A percentile compares a stretch with the other conserved stretches of the same genome.
phyloP scores from a whole-genome alignment of 2,113 vertebrate species.

The Eretmochelys imbricata region DNA sequence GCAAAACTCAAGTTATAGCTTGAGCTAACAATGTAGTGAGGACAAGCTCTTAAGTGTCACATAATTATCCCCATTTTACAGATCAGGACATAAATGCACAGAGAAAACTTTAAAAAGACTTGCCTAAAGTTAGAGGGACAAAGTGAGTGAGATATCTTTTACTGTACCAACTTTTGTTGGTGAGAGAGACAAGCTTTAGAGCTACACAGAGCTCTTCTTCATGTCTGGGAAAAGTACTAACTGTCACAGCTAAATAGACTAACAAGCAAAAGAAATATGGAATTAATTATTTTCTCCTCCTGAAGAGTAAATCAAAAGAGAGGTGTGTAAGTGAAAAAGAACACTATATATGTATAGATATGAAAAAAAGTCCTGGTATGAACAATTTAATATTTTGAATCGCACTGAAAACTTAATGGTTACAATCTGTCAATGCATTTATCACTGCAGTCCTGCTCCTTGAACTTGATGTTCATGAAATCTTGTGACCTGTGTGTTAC shows the following conservation, averaged over 20 bases:
- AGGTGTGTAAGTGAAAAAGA: neutral
- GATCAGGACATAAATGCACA: neutral
- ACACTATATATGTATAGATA: neutral
- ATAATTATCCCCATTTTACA: neutral
- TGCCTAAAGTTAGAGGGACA: neutral
- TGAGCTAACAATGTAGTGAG: neutral
- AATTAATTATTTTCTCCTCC: conserved; percentile 8
- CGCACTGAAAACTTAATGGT: neutral
- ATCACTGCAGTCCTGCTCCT: neutral
- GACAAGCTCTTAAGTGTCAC: neutral
- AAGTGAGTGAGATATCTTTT: neutral
- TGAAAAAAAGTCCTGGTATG: neutral
- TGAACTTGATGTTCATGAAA: neutral
- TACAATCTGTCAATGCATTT: neutral
- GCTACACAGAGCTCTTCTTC: neutral
- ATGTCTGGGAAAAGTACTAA: neutral
- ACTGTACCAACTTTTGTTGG: neutral
- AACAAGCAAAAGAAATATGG: neutral
- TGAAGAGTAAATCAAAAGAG: neutral
- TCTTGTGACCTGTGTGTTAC: neutral
- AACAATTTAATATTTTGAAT: neutral
- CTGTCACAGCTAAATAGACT: neutral
- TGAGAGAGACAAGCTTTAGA: neutral
- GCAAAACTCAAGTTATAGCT: neutral
- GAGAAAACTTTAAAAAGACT: neutral